These are phyloP conservation scores for Cyprinodon tularosa DNA, from an alignment of 2,113 vertebrate genomes.

Conservation along the genomic window DNA sequence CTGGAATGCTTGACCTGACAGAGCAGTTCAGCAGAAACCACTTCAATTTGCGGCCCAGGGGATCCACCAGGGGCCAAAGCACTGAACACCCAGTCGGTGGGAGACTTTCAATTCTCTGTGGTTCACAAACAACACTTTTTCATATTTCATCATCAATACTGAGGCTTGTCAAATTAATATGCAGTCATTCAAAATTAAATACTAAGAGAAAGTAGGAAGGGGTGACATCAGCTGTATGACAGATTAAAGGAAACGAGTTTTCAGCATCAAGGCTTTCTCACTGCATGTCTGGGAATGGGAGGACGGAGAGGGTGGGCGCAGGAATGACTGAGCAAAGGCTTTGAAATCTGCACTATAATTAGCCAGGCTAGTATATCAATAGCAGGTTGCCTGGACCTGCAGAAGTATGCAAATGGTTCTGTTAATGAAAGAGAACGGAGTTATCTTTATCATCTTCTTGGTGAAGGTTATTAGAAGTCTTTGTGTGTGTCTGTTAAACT, in stretches of 20 bases:
- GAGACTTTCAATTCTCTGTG: slow-evolving; percentile 14
- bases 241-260: slow-evolving; percentile 29
- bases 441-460: slow-evolving; percentile 1
- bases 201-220: slow-evolving; percentile 8
- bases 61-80: slow-evolving; percentile 9
- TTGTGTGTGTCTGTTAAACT: slow-evolving; percentile 4
- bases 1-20: slow-evolving; percentile 69
- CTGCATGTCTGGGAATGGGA: slow-evolving; percentile 25
- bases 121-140: not conserved
- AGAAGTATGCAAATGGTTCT: slow-evolving; percentile 49
- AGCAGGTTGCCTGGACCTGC: slow-evolving; percentile 71
- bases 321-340: slow-evolving; percentile 56
- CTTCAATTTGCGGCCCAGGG: slow-evolving; percentile 36
- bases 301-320: slow-evolving; percentile 16
- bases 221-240: slow-evolving; percentile 27
- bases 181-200: not conserved
- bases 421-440: slow-evolving; percentile 56
- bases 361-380: slow-evolving; percentile 59
- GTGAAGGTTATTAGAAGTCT: slow-evolving; percentile 1
- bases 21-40: slow-evolving; percentile 54
- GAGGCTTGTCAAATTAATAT: not conserved
- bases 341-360: slow-evolving; percentile 79
- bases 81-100: slow-evolving; percentile 9
- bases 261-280: slow-evolving; percentile 29
- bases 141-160: slow-evolving; percentile 6